Percentiles rank a stretch among this genome's conserved stretches.
Conservation (phyloP, 64 coral and sea anemone genomes). For the Montipora capricornis region DNA sequence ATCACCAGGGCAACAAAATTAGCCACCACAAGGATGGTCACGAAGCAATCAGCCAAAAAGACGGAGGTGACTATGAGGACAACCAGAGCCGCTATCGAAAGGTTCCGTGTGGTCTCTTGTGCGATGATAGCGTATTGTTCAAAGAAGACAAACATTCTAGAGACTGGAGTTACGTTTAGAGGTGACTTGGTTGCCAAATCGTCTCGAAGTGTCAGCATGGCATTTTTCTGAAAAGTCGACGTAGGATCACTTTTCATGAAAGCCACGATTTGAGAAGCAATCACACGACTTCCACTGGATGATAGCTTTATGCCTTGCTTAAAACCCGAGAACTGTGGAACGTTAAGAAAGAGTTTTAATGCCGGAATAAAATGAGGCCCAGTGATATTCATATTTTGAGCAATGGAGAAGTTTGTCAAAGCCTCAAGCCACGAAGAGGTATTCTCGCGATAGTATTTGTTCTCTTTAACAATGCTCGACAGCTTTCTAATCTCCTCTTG, state of each 20-base stretch:
- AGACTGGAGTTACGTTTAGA: constrained; percentile 52
- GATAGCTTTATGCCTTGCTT: constrained; percentile 69
- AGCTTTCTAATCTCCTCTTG: constrained; percentile 56
- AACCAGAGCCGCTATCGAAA: constrained; percentile 42
- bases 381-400: neutral
- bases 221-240: constrained; percentile 64
- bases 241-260: constrained; percentile 57
- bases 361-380: constrained; percentile 56
- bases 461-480: constrained; percentile 57
- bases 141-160: constrained; percentile 42
- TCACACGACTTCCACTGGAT: constrained; percentile 1
- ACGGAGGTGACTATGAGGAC: constrained; percentile 57
- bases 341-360: constrained; percentile 47
- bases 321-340: constrained; percentile 49
- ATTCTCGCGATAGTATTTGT: constrained; percentile 48
- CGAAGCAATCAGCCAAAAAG: constrained; percentile 53
- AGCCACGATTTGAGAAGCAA: constrained; percentile 62
- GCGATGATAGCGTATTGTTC: constrained; percentile 56
- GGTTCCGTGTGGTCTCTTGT: constrained; percentile 40
- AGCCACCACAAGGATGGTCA: constrained; percentile 70
- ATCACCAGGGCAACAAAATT: constrained; percentile 73
- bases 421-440: constrained; percentile 67
- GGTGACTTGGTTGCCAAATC: constrained; percentile 58
- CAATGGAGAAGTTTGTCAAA: constrained; percentile 19
- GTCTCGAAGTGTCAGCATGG: constrained; percentile 75